Base-by-base conservation (phyloP, 2,113 vertebrate genomes). In the Rynchops niger region DNA sequence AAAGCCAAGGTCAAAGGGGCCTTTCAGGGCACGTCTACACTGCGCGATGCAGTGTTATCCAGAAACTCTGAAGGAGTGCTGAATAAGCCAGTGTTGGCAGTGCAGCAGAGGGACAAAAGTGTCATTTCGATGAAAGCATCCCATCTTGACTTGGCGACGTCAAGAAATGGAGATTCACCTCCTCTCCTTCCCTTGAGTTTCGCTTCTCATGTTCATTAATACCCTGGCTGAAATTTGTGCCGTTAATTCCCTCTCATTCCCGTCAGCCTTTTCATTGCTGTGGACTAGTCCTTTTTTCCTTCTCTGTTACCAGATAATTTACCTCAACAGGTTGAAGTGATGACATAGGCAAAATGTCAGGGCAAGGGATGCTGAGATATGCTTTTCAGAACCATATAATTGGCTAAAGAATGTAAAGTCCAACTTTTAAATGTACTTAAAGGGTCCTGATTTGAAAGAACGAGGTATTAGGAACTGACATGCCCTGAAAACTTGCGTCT, bases 1-100 rank as follows among this genome's bases (percentile, higher is more conserved):
- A 93, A 95, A 95, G 70, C 36, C 61, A 76, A 93, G 86, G 90
- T 93, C 92, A 91, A 80, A 96, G 71, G 61, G 53, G 49, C 70
- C 32, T 90, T 90, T 82, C 42, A 45, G 70, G 82, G 81, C 91
- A 82, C 32, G 62, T 87, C 78, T 85, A 30, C 27, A 18, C 52
- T 47, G 66, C 0, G 0, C 2, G 25, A 36, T 36, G 81, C 47
- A 53, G 78, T 45, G 87, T 69, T 69, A 80, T 29, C 67, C 74
- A 93, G 62, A 1, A 10, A 49, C 66, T 93, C 71, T 2, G 26
- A 94, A 45, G 81, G 34, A 91, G 61, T 19, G 26, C 38, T 76
- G 91, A 82, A 79, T 59, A 71, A 86, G 72, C 34, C 63, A 62
- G 63, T 43, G 50, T 4, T 90, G 81, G 61, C 73, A 43, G 14